A percentile compares a stretch with the other conserved stretches of the same genome.
These are phyloP conservation scores for Epirrita christyi DNA, from an alignment of 2,888 invertebrate genomes.

Conservation along the genomic window DNA sequence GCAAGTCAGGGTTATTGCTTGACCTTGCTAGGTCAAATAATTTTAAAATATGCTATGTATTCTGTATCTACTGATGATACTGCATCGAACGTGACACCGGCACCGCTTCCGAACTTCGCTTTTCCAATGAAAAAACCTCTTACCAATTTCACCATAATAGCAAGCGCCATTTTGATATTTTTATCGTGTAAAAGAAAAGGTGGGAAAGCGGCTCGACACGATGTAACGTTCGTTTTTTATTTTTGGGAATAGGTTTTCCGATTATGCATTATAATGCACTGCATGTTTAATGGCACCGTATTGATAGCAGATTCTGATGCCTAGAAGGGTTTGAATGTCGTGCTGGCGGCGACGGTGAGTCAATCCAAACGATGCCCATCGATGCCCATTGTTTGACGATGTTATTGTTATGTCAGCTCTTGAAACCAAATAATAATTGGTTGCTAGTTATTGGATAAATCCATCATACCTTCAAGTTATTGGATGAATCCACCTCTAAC, in stretches of 20 bases:
- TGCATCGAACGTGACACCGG: not conserved
- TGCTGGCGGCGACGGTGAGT: conserved; percentile 30
- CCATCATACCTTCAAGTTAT: no score
- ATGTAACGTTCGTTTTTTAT: not conserved
- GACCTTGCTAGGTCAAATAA: not conserved
- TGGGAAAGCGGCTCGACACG: no score
- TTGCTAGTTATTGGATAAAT: no score
- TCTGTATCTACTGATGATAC: not conserved
- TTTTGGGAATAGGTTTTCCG: conserved; percentile 10
- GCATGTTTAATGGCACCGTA: conserved; percentile 28
- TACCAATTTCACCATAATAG: no score
- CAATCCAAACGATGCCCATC: conserved; percentile 21
- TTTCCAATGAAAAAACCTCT: no score
- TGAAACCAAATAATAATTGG: not conserved
- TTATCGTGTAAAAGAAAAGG: no score
- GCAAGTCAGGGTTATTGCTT: not conserved
- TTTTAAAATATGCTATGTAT: not conserved
- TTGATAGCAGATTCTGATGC: conserved; percentile 28
- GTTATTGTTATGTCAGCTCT: conserved; percentile 16
- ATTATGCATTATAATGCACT: conserved; percentile 7
- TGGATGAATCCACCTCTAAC: no score
- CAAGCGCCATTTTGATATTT: no score
- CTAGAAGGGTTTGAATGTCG: conserved; percentile 27
- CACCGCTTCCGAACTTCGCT: no score
- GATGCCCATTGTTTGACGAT: conserved; percentile 25